phyloP scores from a whole-genome alignment of 1,140 invertebrate genomes.

The Macrobrachium nipponense region DNA sequence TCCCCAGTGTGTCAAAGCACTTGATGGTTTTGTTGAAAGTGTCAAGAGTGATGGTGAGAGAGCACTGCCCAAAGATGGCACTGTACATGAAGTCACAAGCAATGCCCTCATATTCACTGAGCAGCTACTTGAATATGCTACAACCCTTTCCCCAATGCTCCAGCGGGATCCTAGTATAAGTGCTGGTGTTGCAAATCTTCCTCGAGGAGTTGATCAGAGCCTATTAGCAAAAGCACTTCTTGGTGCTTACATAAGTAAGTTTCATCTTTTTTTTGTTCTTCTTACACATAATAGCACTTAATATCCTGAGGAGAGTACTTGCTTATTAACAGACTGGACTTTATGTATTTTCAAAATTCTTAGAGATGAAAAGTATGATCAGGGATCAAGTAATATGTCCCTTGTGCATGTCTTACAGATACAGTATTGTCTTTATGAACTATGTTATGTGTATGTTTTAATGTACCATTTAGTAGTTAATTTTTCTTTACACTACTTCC shows the following conservation, averaged over 20 bases:
- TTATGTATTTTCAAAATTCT: too few species aligned
- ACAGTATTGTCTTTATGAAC: too few species aligned
- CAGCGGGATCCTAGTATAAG: conserved; percentile 38
- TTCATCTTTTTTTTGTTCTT: not conserved
- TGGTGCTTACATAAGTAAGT: conserved; percentile 78
- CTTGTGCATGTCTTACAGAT: too few species aligned
- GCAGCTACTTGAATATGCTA: conserved; percentile 74
- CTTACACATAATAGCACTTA: too few species aligned
- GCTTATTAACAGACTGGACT: too few species aligned
- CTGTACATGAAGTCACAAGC: conserved; percentile 93
- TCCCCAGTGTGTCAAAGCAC: conserved; percentile 69
- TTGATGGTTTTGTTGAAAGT: conserved; percentile 94
- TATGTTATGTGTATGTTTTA: too few species aligned
- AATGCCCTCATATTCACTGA: conserved; percentile 92
- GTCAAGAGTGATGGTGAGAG: conserved; percentile 86
- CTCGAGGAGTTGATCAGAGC: conserved; percentile 32
- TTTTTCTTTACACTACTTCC: too few species aligned
- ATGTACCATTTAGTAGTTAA: too few species aligned
- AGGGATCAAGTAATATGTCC: too few species aligned
- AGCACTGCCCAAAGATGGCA: conserved; percentile 92
- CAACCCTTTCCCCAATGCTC: conserved; percentile 48
- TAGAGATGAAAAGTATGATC: too few species aligned
- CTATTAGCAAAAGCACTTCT: conserved; percentile 76
- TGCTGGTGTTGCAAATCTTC: conserved; percentile 26
- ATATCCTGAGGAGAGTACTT: too few species aligned